Base-by-base conservation (phyloP, 2,888 invertebrate species). In the Congeria kusceri region DNA sequence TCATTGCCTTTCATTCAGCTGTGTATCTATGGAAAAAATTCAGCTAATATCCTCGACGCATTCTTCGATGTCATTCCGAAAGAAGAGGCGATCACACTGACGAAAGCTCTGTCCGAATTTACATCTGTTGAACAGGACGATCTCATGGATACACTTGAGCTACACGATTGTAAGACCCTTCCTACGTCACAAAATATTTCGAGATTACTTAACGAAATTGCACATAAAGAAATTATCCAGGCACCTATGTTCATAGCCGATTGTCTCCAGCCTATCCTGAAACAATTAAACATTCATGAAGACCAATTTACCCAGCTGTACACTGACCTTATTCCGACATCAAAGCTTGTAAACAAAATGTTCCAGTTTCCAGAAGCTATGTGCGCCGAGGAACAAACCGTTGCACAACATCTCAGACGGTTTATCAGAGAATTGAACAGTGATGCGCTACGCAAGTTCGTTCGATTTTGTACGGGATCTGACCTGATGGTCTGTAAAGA, bases 171-270 rank as follows among this genome's bases (percentile, higher is more conserved):
- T 29, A 74, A 57, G 61, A 63, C 62, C 11, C 53, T 62, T 23
- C 77, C 72, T 28, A 75, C 64, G 20, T 59, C 69, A 56, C 23
- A 39, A 11, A 83, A 80, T 46, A 77, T 77, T 61, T 59, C 62
- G 27, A 58, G 66, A 13, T 63, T 75, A 27, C 18, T 79, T 13
- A 20, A 46, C 13, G 77, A 80, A 74, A 77, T 80, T 25, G 77
- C 83, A 5, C 83, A 80, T 20, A 83, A 83, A 49, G 83, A 79
- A 57, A 13, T 79, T 39, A 44, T 83, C 18, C 83, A 79, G 49
- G 28, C 69, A 13, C 56, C 79, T 5, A 77, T 71, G 71, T 83
- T 83, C 61, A 66, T 80, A 13, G 63, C 49, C 28, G 74, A 83
- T 49, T 83, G 77, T 32, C 71, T 61, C 70, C 58, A 63, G 23